These are phyloP conservation scores for Iguana delicatissima DNA, from an alignment of 2,797 vertebrate species.

Conservation along the genomic window DNA sequence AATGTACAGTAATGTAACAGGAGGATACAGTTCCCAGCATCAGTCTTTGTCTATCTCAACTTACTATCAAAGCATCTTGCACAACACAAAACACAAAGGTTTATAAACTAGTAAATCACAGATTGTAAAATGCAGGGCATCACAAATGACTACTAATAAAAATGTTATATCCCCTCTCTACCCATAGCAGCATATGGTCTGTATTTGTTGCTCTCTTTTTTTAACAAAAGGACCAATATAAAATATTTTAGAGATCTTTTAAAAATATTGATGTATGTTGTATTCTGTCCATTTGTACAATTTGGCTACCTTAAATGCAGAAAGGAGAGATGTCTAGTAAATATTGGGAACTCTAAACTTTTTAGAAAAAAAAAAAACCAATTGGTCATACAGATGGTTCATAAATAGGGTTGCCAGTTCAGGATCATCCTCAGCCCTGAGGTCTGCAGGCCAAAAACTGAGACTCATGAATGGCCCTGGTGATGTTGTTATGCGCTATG, in stretches of 20 bases:
- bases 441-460: too few species aligned
- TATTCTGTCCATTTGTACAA: slow-evolving; percentile 64
- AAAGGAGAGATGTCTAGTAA: slow-evolving; percentile 38
- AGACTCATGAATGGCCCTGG: too few species aligned
- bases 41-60: slow-evolving; percentile 44
- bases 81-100: slow-evolving; percentile 50
- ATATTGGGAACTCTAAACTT: slow-evolving; percentile 46
- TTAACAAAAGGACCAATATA: slow-evolving; percentile 60
- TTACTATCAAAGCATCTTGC: slow-evolving; percentile 53
- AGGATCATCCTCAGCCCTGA: too few species aligned
- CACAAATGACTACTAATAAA: slow-evolving; percentile 65
- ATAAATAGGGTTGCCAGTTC: neutral
- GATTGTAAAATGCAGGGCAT: slow-evolving; percentile 56
- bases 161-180: slow-evolving; percentile 61
- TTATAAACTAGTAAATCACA: slow-evolving; percentile 58
- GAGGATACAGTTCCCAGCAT: slow-evolving; percentile 58
- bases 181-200: slow-evolving; percentile 62
- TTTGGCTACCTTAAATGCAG: slow-evolving; percentile 59
- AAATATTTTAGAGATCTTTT: slow-evolving; percentile 71
- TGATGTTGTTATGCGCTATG: too few species aligned
- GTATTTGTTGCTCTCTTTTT: slow-evolving; percentile 65
- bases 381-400: slow-evolving; percentile 17
- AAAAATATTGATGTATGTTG: slow-evolving; percentile 65
- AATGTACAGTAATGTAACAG: slow-evolving; percentile 28
- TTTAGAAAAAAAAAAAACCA: slow-evolving; percentile 8